These are phyloP conservation scores for Oophaga sylvatica DNA, from an alignment of 2,797 vertebrate genomes.

Conservation along the genomic window DNA sequence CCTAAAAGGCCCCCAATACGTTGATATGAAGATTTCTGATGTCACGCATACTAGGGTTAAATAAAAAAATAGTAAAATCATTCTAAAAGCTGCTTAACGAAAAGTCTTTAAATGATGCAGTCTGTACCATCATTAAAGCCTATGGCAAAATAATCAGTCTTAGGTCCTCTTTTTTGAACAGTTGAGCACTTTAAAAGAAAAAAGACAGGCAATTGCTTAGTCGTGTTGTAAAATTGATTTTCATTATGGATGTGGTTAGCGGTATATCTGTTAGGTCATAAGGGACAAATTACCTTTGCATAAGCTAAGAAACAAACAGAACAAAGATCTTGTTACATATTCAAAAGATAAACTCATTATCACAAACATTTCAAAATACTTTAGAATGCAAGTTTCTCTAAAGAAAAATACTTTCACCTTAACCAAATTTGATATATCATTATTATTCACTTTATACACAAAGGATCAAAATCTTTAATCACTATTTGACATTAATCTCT, in stretches of 20 bases:
- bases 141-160: slow-evolving; percentile 82
- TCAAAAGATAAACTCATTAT: slow-evolving; percentile 66
- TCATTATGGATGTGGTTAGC: slow-evolving; percentile 80
- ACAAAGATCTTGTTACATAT: slow-evolving; percentile 70
- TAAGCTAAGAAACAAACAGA: slow-evolving; percentile 75
- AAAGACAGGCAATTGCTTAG: slow-evolving; percentile 82
- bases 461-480: neutral
- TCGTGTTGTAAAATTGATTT: slow-evolving; percentile 85
- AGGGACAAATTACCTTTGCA: slow-evolving; percentile 75
- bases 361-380: slow-evolving; percentile 67
- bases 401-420: slow-evolving; percentile 21
- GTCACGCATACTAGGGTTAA: no score
- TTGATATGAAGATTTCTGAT: no score
- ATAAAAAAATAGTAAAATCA: slow-evolving; percentile 12
- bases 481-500: no score
- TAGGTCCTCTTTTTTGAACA: slow-evolving; percentile 76
- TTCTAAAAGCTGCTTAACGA: slow-evolving; percentile 64
- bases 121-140: slow-evolving; percentile 74
- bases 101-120: slow-evolving; percentile 76
- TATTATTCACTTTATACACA: neutral
- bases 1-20: no score
- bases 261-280: slow-evolving; percentile 77
- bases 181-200: slow-evolving; percentile 78
- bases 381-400: slow-evolving; percentile 60
- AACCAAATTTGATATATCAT: neutral